Evolutionary conservation across 1,140 invertebrate genomes (phyloP), one percentile per base, ranked within the genome.

Genomic region (Cotesia chilonis): DNA sequence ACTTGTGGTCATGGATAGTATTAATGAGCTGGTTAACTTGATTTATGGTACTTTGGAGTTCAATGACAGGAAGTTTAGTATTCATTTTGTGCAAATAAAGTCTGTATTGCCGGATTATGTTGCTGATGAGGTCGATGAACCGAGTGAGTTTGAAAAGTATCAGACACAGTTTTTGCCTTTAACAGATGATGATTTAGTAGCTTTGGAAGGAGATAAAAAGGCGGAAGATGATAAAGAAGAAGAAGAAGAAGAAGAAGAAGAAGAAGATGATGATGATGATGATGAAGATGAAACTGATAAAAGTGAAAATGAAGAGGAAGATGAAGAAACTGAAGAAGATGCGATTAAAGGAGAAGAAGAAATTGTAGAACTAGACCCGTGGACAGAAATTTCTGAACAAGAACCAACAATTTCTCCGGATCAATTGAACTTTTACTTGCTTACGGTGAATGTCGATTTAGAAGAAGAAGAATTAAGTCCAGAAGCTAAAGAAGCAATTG

Each of bases 141-240:
- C 79, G 0, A 73, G 74, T 1, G 69, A 74, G 3, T 36, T 74
- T 4, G 75, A 80, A n/a, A 79, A 72, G 10, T 84, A 81, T 64
- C 63, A 74, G 59, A 84, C 81, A 0, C 79, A 68, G 47, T 85
- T 84, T 55, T 66, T 85, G 14, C 84, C 84, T 0, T 72, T 85
- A 0, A 84, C 81, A 2, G 79, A 84, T 41, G 79, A 82, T 0
- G 80, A 84, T 75, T 38, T 84, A 2, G 0, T 54, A 0, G 76
- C 72, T 0, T 55, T 80, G 4, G 70, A 75, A 63, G 10, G 38
- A 36, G 66, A 72, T 60, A 10, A 55, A 4, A 71, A 78, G 6
- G 38, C 71, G 4, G 20, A 47, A 3, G 35, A 10, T 41, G 28
- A 54, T 0, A 51, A 74, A 28, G 10, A 5, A 1, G 3, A 73